phyloP scores from a whole-genome alignment of 1,140 invertebrate species.

The Micrasema minimum region DNA sequence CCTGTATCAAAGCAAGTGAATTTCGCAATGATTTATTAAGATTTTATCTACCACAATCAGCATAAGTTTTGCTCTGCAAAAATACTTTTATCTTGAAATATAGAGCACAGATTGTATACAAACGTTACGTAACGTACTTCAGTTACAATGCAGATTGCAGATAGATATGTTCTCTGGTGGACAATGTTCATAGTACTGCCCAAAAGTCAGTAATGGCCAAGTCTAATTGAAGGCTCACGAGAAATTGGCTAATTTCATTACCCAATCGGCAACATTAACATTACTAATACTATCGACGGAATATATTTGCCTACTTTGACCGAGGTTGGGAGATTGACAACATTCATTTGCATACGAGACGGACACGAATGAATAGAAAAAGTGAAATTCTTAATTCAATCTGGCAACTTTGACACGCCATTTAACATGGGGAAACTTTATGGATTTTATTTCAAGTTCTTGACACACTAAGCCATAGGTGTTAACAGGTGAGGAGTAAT shows the following conservation, averaged over 20 bases:
- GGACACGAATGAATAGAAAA: slow-evolving; percentile 23
- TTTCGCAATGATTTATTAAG: no score
- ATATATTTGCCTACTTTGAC: slow-evolving; percentile 25
- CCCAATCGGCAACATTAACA: slow-evolving; percentile 39
- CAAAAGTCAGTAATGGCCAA: slow-evolving; percentile 27
- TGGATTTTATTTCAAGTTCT: not conserved
- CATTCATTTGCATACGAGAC: slow-evolving; percentile 22
- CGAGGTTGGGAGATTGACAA: not conserved
- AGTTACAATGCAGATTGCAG: slow-evolving; percentile 6
- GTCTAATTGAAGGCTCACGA: slow-evolving; percentile 43
- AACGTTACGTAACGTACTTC: slow-evolving; percentile 13
- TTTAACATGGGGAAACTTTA: slow-evolving; percentile 18
- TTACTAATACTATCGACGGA: slow-evolving; percentile 13
- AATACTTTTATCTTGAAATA: slow-evolving; percentile 7
- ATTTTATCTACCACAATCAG: no score
- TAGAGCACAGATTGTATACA: slow-evolving; percentile 16
- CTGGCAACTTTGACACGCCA: slow-evolving; percentile 14
- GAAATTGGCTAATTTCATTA: slow-evolving; percentile 45
- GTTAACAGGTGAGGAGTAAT: no score
- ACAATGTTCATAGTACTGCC: slow-evolving; percentile 30
- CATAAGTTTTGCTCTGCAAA: no score
- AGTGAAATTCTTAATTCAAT: slow-evolving; percentile 20
- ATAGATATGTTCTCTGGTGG: not conserved
- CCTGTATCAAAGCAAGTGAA: no score
- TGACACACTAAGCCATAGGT: not conserved